These are phyloP conservation scores for Leguminivora glycinivorella DNA, from an alignment of 1,140 invertebrate species.

Conservation along the genomic window DNA sequence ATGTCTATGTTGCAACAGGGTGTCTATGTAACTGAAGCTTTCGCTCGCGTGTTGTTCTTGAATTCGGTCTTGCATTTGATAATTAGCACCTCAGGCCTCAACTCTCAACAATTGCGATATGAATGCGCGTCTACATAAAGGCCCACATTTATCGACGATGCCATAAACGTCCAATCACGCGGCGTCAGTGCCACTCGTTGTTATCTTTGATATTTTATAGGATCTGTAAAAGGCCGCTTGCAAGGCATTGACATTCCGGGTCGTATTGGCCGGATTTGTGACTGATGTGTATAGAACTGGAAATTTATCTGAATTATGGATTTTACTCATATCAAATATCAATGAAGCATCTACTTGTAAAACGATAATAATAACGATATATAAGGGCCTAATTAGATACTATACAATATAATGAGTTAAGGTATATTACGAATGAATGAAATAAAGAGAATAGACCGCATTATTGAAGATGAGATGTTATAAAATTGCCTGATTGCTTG, in stretches of 20 bases:
- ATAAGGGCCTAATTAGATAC: no score
- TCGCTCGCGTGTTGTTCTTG: background rate
- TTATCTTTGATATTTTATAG: slow-evolving; percentile 78
- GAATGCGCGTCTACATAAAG: slow-evolving; percentile 47
- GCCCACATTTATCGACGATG: slow-evolving; percentile 62
- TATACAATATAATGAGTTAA: no score
- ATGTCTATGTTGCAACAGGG: background rate
- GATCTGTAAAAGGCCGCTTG: slow-evolving; percentile 73
- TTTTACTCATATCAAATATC: no score
- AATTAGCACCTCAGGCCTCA: slow-evolving; percentile 76
- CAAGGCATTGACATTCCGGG: slow-evolving; percentile 71
- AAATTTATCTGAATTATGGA: background rate
- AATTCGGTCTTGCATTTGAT: slow-evolving; percentile 71
- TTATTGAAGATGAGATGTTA: no score
- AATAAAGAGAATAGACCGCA: no score
- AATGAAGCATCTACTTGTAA: no score
- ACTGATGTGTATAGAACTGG: background rate
- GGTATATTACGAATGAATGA: no score
- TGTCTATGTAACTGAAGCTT: background rate
- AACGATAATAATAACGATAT: no score
- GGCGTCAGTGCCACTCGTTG: slow-evolving; percentile 63
- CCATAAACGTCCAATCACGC: slow-evolving; percentile 71
- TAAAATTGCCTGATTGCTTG: no score
- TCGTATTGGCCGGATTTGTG: slow-evolving; percentile 23
- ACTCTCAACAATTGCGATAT: slow-evolving; percentile 59